phyloP scores from a whole-genome alignment of 2,113 vertebrate genomes.

The Cepphus grylle region DNA sequence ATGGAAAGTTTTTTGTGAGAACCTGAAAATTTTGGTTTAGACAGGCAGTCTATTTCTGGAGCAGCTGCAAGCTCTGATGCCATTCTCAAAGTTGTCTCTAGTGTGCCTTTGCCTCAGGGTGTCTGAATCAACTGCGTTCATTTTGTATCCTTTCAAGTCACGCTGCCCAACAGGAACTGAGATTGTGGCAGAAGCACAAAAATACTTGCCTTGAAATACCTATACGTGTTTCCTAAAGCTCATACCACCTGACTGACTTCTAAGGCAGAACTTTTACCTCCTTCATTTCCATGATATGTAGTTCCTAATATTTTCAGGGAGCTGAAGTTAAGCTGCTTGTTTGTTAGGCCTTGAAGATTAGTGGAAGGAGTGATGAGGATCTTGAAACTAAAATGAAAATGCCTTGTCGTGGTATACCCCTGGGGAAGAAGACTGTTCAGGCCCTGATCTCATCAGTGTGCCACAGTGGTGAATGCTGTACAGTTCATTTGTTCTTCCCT shows the following conservation, averaged over 20 bases:
- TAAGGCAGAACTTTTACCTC: not conserved
- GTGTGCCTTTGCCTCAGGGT: not conserved
- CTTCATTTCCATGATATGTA: fast-evolving
- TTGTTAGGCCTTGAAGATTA: not conserved
- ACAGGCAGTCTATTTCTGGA: not conserved
- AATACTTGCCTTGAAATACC: not conserved
- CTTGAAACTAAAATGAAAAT: not conserved
- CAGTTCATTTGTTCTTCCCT: not conserved
- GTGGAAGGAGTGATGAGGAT: not conserved
- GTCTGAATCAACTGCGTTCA: not conserved
- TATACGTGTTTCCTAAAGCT: not conserved
- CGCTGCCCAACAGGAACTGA: not conserved
- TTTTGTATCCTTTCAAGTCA: not conserved
- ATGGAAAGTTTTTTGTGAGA: not conserved
- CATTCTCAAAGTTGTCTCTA: not conserved
- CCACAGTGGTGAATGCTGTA: not conserved
- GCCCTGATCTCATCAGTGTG: not conserved
- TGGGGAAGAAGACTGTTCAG: not conserved
- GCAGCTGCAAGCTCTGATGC: not conserved
- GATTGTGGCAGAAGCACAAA: not conserved
- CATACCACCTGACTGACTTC: not conserved
- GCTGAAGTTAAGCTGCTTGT: not conserved
- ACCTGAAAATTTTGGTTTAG: not conserved
- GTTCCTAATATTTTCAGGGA: not conserved
- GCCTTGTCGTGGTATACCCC: not conserved